Base-by-base conservation (phyloP, 1,140 invertebrate species). In the Manduca sexta region DNA sequence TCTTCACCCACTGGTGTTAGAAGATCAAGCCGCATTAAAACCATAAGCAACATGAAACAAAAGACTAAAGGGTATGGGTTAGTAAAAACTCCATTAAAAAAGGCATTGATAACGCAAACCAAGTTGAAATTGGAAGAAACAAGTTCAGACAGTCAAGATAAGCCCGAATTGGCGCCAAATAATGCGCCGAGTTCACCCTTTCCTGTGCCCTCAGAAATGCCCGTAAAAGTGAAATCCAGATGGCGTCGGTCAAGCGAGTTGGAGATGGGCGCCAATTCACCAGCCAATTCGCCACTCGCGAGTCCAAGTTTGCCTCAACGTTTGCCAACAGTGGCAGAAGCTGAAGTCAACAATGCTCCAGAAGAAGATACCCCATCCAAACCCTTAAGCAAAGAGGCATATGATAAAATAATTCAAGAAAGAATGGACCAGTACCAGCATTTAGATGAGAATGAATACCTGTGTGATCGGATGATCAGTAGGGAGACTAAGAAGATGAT, bases 401-500 rank as follows among this genome's bases (percentile, higher is more conserved):
- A 81, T 69, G 78, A 82, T 17, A 84, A 85, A 56, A 91, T 92
- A 60, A 90, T 93, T 64, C 89, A 92, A 57, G 91, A 91, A 6
- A 89, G 93, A 62, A 82, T 95, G 37, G 93, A 92, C 54, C 90
- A 91, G 41, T 98, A 95, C 86, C 90, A 93, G 59, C 86, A 91
- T 62, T 90, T 98, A 33, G 90, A 90, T 30, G 95, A 97, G 75
- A 97, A 97, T 87, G 88, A 93, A 18, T 98, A 96, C 87, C 83
- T 93, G 40, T 94, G 92, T 59, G 92, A 94, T 21, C 88, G 92
- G 63, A 91, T 92, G 74, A 91, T 90, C 40, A 95, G 93, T 77
- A 96, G 94, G 67, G 96, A 98, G 83, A 93, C 94, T 2, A 93
- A 94, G 47, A 90, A 94, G 57, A 98, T 99, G 97, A 90, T 94